Base-by-base conservation (phyloP, 2,888 invertebrate genomes). In the Drosophila setosimentum region DNA sequence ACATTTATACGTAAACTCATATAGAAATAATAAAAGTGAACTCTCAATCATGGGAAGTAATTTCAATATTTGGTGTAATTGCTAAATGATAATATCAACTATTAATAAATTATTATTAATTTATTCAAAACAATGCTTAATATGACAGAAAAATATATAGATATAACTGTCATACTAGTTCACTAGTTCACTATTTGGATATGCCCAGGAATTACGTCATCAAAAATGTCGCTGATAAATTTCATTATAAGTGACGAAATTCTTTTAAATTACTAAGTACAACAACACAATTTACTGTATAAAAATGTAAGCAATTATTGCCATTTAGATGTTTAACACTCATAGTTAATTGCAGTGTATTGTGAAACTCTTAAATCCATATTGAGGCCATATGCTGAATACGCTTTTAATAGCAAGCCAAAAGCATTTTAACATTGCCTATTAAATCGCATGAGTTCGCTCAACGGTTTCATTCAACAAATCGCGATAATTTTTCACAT, bases 361-460 rank as follows among this genome's bases (percentile, higher is more conserved):
- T 63, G 54, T 37, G 55, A 48, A 63, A 48, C 37, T 45, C 29
- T 33, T 40, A 33, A 55, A 7, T 8, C 40, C 64, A 64, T 33
- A 40, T 68, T 63, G 48, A 40, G 64, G 2, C n/a, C 68, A 68
- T 40, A 32, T 68, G 64, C 53, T 66, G 40, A 35, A 13, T 60
- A 50, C 37, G n/a, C 11, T 53, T 27, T 51, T 57, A 74, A 81
- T 63, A 67, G 67, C 42, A 33, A 33, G 24, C 27, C 16, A 18
- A 18, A 32, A 8, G 5, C 30, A 58, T 57, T 61, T 63, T 64
- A 59, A 49, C 60, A 69, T 18, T 57, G 57, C 8, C 37, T 29
- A 57, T 40, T 57, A 57, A 57, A 29, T 29, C 13, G 37, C n/a
- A 3, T 30, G 30, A 40, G 40, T 57, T 21, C 35, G 16, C 35